Conservation (phyloP, 2,888 invertebrate species). For the Embidobia sp. region DNA sequence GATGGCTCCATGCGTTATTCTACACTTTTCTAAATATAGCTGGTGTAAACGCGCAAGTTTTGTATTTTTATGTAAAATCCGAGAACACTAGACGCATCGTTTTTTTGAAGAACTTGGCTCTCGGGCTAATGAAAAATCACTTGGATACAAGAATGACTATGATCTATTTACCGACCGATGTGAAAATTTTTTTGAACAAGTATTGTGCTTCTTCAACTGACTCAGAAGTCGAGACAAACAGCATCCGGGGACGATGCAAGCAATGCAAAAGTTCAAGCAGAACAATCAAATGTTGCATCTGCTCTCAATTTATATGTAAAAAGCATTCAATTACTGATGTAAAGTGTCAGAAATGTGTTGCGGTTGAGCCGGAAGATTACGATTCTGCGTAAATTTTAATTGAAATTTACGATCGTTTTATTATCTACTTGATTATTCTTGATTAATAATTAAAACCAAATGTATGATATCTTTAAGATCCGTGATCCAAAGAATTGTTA, state of each 20-base stretch:
- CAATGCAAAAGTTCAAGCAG: slow-evolving; percentile 6
- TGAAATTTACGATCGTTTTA: no score
- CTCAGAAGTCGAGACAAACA: neutral
- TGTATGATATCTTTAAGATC: no score
- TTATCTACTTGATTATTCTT: no score
- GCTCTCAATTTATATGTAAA: slow-evolving; percentile 11
- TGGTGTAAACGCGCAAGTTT: slow-evolving; percentile 63
- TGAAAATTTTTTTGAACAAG: slow-evolving; percentile 12
- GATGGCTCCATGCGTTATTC: slow-evolving; percentile 67
- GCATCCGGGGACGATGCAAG: slow-evolving; percentile 8
- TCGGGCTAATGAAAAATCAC: slow-evolving; percentile 53
- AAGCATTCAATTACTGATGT: slow-evolving; percentile 3
- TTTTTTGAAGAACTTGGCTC: slow-evolving; percentile 58
- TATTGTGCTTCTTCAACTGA: neutral
- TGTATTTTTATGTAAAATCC: slow-evolving; percentile 37
- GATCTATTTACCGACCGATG: slow-evolving; percentile 58
- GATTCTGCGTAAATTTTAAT: no score
- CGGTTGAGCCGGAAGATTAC: neutral
- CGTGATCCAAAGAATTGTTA: no score
- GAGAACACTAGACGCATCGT: slow-evolving; percentile 43
- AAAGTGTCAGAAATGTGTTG: slow-evolving; percentile 8
- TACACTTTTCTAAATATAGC: slow-evolving; percentile 66
- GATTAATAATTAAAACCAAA: no score
- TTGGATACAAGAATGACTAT: slow-evolving; percentile 56
- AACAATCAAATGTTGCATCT: slow-evolving; percentile 18